These are phyloP conservation scores for Anodontia alba DNA, from an alignment of 2,888 invertebrate species.

Conservation along the genomic window DNA sequence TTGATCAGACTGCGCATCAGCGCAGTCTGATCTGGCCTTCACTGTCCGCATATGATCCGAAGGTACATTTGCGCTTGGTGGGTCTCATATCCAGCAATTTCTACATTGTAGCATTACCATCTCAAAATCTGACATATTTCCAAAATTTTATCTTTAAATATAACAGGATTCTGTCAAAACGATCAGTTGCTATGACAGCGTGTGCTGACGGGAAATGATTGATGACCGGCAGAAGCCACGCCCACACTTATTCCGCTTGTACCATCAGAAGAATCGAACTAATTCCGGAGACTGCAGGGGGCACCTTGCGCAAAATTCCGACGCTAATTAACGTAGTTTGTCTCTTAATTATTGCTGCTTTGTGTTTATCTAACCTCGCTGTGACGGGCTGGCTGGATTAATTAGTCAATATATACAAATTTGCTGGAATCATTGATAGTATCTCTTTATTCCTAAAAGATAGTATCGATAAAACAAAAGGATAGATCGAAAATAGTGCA, in stretches of 20 bases:
- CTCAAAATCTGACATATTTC: neutral
- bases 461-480: no score
- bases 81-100: no score
- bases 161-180: slow-evolving; percentile 23
- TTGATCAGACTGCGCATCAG: no score
- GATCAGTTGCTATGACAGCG: slow-evolving; percentile 45
- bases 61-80: no score
- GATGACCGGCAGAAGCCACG: slow-evolving; percentile 53
- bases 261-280: neutral
- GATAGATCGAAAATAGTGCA: no score
- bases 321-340: slow-evolving; percentile 36
- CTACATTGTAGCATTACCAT: no score
- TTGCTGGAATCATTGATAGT: slow-evolving; percentile 9
- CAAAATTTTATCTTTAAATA: slow-evolving; percentile 7
- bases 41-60: no score
- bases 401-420: slow-evolving; percentile 6
- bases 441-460: neutral
- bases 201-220: slow-evolving; percentile 35
- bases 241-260: slow-evolving; percentile 37
- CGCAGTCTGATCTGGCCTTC: no score
- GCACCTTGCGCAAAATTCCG: slow-evolving; percentile 43
- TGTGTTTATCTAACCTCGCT: slow-evolving; percentile 13
- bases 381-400: neutral
- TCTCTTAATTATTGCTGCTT: slow-evolving; percentile 37
- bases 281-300: slow-evolving; percentile 20